Evolutionary conservation across 2,888 invertebrate genomes (phyloP), one percentile per base, ranked within the genome.

Genomic region (Aspidiotus rigidus): DNA sequence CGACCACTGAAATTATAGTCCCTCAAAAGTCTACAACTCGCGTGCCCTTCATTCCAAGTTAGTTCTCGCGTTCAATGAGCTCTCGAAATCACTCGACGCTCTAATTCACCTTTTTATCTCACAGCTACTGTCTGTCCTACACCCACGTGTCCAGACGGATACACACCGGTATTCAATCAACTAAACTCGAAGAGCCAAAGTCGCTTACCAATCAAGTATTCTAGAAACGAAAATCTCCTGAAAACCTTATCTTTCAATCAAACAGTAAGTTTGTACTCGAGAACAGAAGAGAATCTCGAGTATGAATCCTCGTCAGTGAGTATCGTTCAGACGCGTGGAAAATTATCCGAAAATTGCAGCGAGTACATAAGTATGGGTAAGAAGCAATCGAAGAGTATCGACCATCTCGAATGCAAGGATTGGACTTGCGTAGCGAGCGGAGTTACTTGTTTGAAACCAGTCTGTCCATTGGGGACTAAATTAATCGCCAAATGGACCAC

Each of bases 401-500:
- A 39, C 11, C 16, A 40, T 0, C 13, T 56, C 13, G 7, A 2
- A 13, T 62, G 63, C 9, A 42, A 62, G 16, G 69, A 42, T 17
- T 62, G 49, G 40, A 44, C 11, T 13, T 62, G 62, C 39, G 28
- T 56, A 40, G 55, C 69, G 2, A 62, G 1, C 16, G 56, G 57
- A 17, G 53, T n/a, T 39, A 28, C 17, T 44, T 49, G 62, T 13
- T 53, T 39, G 7, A 69, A 69, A 63, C 69, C 69, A 11, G 39
- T 40, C 6, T 69, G 69, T 39, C 62, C 69, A 10, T 7, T 42
- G 15, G 49, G 49, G 42, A 62, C 62, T 9, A 55, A 44, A 42
- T 56, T 69, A 17, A 56, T 28, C 7, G n/a, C 57, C 9, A 69
- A 62, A 56, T 69, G 62, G 63, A 69, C 63, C 1, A 56, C 44